Base-by-base conservation (phyloP, 2,797 vertebrate genomes). In the Pseudomugil tenellus region DNA sequence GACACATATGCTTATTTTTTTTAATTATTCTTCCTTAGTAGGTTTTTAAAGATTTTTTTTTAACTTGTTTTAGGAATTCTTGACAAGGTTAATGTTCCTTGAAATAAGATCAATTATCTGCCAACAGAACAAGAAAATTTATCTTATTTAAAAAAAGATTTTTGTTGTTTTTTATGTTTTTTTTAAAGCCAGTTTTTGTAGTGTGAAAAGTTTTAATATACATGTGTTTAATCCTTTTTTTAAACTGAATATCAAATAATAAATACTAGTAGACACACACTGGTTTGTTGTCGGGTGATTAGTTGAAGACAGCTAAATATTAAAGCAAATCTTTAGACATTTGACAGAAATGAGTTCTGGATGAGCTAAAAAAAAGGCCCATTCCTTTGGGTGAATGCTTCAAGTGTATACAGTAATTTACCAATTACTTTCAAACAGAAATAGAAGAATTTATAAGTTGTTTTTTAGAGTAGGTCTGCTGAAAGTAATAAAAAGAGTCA, bases 401-500 rank as follows among this genome's bases (percentile, higher is more conserved):
- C 19, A 34, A 29, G 65, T 19, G 2, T 52, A 3, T 21, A n/a
- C 3, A 57, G 76, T 70, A 16, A 67, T 78, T 67, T 55, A 58
- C 60, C 46, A 63, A 78, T 77, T 71, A 70, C 28, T 28, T 39
- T 31, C 29, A 21, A 76, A 62, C 21, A 77, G 28, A 74, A 74
- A 77, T 60, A 62, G 49, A 72, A 58, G 17, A 56, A 43, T 51
- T 57, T 41, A 2, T 10, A 70, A 26, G 21, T 25, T 31, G 19
- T 67, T 67, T 69, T 6, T 60, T 16, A 65, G 37, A 31, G 31
- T 26, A 49, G 54, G 71, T 83, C 76, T 84, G 70, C 74, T 85
- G 62, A 87, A 60, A 63, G 73, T 59, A 84, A 85, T 89, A 76
- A 90, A 26, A 62, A 43, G 34, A 85, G 81, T 87, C 76, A 89